Conservation (phyloP, 1,140 invertebrate species). For the Tetranychus cinnabarinus region DNA sequence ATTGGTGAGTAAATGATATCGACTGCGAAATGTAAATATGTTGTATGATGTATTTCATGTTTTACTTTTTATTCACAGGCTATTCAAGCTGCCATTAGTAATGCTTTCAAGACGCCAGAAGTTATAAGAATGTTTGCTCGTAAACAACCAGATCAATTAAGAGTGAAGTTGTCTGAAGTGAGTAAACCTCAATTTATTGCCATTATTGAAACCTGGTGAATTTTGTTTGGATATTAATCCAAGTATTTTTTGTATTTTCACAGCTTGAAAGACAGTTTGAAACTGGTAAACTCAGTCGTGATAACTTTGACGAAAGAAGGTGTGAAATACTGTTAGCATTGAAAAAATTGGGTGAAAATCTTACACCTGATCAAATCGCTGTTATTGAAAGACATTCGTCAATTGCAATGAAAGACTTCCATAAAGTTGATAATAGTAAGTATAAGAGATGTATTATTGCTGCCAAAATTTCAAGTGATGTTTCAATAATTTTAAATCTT, state of each 20-base stretch:
- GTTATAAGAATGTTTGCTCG: slow-evolving; percentile 50
- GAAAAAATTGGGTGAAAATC: slow-evolving; percentile 37
- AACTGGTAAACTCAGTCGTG: slow-evolving; percentile 22
- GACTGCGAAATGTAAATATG: too few relatives aligned
- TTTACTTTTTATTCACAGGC: slow-evolving; percentile 26
- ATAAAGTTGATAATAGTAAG: slow-evolving; percentile 20
- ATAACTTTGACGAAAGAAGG: slow-evolving; percentile 22
- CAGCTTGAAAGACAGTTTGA: slow-evolving; percentile 26
- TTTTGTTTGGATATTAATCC: not conserved
- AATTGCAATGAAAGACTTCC: slow-evolving; percentile 28
- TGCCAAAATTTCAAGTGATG: too few relatives aligned
- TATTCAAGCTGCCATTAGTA: slow-evolving; percentile 45
- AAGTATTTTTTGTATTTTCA: not conserved
- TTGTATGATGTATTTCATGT: too few relatives aligned
- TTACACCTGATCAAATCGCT: slow-evolving; percentile 30
- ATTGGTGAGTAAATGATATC: slow-evolving; percentile 24
- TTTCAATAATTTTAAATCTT: too few relatives aligned
- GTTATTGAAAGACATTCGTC: slow-evolving; percentile 31
- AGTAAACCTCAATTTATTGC: not conserved
- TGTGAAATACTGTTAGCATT: slow-evolving; percentile 40
- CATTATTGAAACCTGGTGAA: not conserved
- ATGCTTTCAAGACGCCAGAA: slow-evolving; percentile 51
- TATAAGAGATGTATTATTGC: too few relatives aligned
- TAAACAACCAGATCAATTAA: slow-evolving; percentile 39
- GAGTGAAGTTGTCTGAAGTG: slow-evolving; percentile 32